phyloP scores from a whole-genome alignment of 2,797 vertebrate species.

The Mormyrops attenuatus region DNA sequence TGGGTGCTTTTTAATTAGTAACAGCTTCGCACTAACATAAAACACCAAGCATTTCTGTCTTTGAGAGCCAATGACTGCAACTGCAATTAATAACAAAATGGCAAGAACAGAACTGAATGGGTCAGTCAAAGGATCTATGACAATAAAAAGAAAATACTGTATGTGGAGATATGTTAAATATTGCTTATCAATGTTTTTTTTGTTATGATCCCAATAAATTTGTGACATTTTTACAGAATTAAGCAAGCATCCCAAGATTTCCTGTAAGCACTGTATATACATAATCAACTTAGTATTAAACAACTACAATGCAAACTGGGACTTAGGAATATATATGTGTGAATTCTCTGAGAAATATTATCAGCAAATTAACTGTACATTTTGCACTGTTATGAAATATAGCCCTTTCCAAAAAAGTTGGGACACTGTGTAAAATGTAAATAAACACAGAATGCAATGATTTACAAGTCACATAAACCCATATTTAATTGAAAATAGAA shows the following conservation, averaged over 20 bases:
- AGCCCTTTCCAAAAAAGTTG: too few relatives aligned
- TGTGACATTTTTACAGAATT: not conserved
- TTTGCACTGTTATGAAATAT: not conserved
- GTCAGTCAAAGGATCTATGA: not conserved
- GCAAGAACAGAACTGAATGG: not conserved
- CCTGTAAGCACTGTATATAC: not conserved
- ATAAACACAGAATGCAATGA: too few relatives aligned
- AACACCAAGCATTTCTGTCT: not conserved
- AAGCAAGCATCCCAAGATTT: not conserved
- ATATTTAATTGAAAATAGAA: not conserved
- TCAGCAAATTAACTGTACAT: not conserved
- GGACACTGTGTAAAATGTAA: too few relatives aligned
- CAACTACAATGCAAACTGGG: not conserved
- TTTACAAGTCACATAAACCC: too few relatives aligned
- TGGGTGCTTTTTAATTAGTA: not conserved
- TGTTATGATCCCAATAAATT: not conserved
- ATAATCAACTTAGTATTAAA: not conserved
- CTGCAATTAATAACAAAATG: not conserved
- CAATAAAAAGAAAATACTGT: not conserved
- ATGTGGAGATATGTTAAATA: not conserved
- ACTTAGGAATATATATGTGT: not conserved
- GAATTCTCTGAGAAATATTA: not conserved
- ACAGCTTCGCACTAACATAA: not conserved
- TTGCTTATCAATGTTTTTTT: not conserved
- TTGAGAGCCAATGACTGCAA: not conserved